A percentile compares a stretch with the other conserved stretches of the same genome.
These are phyloP conservation scores for Maniola jurtina DNA, from an alignment of 1,140 invertebrate genomes.

Conservation along the genomic window DNA sequence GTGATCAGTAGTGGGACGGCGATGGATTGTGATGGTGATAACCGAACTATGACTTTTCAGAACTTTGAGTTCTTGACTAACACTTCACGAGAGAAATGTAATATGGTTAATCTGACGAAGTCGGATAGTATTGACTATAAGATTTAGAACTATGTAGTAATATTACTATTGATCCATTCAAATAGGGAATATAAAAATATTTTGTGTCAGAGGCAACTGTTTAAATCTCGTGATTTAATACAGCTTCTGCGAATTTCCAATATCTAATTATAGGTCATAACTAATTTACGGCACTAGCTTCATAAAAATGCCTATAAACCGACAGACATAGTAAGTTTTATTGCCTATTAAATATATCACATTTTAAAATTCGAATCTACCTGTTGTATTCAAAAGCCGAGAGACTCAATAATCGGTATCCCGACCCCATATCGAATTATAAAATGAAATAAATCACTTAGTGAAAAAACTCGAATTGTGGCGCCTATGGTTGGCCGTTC, in stretches of 20 bases:
- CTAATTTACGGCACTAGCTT: constrained; percentile 8
- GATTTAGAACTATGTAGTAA: no score
- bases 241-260: constrained; percentile 6
- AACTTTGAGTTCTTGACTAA: no score
- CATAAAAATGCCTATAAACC: constrained; percentile 13
- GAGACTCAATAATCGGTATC: constrained; percentile 49
- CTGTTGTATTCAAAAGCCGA: constrained; percentile 48
- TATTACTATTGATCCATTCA: no score
- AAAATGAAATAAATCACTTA: constrained; percentile 65
- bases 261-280: constrained; percentile 6
- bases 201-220: not conserved
- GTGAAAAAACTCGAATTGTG: constrained; percentile 63
- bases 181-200: no score
- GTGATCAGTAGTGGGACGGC: no score
- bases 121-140: no score
- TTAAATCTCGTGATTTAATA: not conserved
- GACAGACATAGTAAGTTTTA: constrained; percentile 31
- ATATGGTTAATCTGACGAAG: no score
- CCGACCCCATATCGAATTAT: constrained; percentile 61
- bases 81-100: no score
- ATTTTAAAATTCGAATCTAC: constrained; percentile 41
- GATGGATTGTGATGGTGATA: no score
- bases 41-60: no score
- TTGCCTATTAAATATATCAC: constrained; percentile 33
- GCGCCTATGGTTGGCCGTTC: constrained; percentile 50